These are phyloP conservation scores for Sebastes hubbsi DNA, from an alignment of 2,797 vertebrate genomes.

Conservation along the genomic window DNA sequence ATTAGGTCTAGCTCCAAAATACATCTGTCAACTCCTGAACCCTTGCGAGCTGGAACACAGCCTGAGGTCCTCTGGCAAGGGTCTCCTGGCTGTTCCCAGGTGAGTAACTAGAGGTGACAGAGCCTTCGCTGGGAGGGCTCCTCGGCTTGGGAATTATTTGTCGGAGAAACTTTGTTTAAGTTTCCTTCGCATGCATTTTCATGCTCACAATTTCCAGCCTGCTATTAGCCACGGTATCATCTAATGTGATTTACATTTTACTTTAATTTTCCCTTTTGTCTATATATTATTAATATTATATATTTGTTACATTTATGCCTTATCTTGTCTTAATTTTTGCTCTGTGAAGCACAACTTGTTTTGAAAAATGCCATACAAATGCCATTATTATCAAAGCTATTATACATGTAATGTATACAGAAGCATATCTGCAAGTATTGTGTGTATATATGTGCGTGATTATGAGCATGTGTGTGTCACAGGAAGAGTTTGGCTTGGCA, in stretches of 20 bases:
- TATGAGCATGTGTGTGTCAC: neutral
- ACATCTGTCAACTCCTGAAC: neutral
- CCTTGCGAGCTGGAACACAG: neutral
- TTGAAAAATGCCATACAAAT: neutral
- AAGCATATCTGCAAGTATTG: neutral
- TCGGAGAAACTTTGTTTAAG: neutral
- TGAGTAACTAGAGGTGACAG: neutral
- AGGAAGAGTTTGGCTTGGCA: constrained; percentile 64
- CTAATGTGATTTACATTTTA: neutral
- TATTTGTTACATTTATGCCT: neutral
- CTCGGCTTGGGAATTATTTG: neutral
- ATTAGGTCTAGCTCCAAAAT: neutral
- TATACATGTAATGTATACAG: neutral
- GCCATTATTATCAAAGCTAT: neutral
- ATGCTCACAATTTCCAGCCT: neutral
- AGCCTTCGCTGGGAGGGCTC: neutral
- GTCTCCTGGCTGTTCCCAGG: neutral
- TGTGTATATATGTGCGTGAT: neutral
- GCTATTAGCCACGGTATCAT: neutral
- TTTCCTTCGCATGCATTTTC: neutral
- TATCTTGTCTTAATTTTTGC: neutral
- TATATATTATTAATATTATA: neutral
- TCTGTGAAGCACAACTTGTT: neutral
- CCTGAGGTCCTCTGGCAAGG: neutral
- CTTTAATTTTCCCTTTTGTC: neutral